These are phyloP conservation scores for Rhadina sibilatrix DNA, from an alignment of 2,113 vertebrate genomes.

Conservation along the genomic window DNA sequence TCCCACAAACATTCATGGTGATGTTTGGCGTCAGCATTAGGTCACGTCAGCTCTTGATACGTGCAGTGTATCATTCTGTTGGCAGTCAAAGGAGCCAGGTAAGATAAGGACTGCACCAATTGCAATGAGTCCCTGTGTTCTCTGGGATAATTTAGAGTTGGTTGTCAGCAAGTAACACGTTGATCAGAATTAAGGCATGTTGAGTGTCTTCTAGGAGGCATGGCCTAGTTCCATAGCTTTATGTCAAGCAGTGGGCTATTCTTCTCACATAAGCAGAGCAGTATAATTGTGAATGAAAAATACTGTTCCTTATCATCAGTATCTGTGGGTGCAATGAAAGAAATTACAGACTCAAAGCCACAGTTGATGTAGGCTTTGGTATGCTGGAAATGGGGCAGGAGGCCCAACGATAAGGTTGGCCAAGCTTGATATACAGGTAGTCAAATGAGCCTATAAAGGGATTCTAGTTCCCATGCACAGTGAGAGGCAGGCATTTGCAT, in stretches of 20 bases:
- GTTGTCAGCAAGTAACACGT: background rate
- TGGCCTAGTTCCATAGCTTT: background rate
- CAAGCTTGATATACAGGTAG: constrained; percentile 14
- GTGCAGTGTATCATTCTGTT: background rate
- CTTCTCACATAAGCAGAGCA: background rate
- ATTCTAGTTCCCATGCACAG: constrained; percentile 15
- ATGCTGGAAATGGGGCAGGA: background rate
- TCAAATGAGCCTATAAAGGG: constrained; percentile 1
- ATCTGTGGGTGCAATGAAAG: background rate
- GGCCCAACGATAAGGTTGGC: background rate
- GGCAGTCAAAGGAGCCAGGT: background rate
- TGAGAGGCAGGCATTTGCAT: background rate
- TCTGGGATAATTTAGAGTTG: background rate
- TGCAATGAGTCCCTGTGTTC: background rate
- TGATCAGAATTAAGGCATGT: accelerated
- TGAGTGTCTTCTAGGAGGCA: background rate
- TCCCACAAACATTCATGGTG: background rate
- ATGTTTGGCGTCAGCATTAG: background rate
- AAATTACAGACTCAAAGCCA: background rate
- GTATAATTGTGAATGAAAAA: background rate
- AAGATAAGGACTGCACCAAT: background rate
- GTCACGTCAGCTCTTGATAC: background rate
- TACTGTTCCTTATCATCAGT: background rate
- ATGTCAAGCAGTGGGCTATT: background rate
- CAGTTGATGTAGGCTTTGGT: background rate